Conservation (phyloP, 2,888 invertebrate species). For the Idaea biselata region DNA sequence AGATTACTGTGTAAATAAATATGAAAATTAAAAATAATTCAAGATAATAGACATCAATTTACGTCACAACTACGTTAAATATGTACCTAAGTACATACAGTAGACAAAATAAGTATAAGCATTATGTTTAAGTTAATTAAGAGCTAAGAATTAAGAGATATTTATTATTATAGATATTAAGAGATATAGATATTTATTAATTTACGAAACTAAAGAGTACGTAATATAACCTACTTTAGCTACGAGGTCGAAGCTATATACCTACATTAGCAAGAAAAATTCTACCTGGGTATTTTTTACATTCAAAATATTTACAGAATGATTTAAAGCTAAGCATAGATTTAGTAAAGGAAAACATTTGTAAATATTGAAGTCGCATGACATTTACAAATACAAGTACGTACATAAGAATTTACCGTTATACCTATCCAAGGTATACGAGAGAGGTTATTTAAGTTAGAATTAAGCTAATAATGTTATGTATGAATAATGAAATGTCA, state of each 20-base stretch:
- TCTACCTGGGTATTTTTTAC: no score
- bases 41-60: not conserved
- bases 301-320: not conserved
- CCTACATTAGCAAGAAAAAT: no score
- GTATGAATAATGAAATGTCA: not conserved
- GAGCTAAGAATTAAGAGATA: no score
- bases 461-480: not conserved
- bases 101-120: no score
- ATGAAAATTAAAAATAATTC: not conserved
- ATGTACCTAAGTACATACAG: not conserved
- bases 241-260: not conserved
- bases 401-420: no score
- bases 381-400: conserved; percentile 21
- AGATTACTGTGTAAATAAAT: not conserved
- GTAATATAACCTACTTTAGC: not conserved
- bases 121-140: no score
- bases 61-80: not conserved
- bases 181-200: not conserved
- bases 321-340: not conserved
- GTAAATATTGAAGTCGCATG: not conserved
- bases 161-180: no score
- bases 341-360: not conserved
- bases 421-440: not conserved
- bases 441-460: not conserved
- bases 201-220: not conserved